Evolutionary conservation across 2,888 invertebrate genomes (phyloP).

Genomic region (Selenia dentaria): DNA sequence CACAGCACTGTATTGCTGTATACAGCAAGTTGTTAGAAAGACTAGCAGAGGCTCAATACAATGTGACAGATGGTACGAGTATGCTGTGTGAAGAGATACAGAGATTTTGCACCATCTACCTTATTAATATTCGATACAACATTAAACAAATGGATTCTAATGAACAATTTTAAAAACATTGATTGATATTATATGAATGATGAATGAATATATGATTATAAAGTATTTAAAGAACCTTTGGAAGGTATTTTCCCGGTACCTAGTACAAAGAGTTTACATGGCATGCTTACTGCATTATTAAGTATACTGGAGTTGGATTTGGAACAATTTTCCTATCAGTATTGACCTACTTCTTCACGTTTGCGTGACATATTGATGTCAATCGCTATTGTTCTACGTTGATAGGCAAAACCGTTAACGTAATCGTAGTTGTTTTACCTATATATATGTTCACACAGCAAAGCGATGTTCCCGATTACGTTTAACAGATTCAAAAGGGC

Average conservation of each 20-base stretch:
- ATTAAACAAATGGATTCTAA: too few species aligned
- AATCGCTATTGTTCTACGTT: conserved; percentile 30
- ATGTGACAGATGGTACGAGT: too few species aligned
- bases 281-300: conserved; percentile 40
- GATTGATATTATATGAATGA: too few species aligned
- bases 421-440: background rate
- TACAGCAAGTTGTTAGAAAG: too few species aligned
- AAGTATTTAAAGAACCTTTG: too few species aligned
- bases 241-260: conserved; percentile 56
- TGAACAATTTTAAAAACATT: too few species aligned
- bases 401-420: conserved; percentile 29
- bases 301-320: conserved; percentile 34
- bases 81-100: too few species aligned
- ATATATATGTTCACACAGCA: conserved; percentile 12
- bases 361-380: conserved; percentile 43
- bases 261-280: conserved; percentile 46
- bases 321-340: conserved; percentile 45
- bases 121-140: too few species aligned
- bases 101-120: too few species aligned
- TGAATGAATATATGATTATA: too few species aligned
- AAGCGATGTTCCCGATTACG: conserved; percentile 36
- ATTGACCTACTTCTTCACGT: conserved; percentile 44
- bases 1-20: too few species aligned
- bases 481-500: conserved; percentile 61
- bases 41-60: too few species aligned